These are phyloP conservation scores for Lordiphosa stackelbergi DNA, from an alignment of 1,140 invertebrate species.

Conservation along the genomic window DNA sequence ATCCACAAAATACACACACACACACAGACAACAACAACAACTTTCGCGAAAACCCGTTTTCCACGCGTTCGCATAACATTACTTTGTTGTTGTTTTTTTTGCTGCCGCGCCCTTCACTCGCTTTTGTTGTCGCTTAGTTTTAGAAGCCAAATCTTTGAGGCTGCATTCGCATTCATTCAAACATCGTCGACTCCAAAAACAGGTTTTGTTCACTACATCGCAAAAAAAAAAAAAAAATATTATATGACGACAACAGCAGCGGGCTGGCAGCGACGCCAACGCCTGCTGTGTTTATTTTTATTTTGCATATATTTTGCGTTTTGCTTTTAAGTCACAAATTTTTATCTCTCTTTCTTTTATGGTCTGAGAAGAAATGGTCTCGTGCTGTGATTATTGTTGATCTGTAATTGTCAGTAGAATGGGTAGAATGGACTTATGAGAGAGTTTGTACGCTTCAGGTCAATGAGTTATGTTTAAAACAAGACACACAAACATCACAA, in stretches of 20 bases:
- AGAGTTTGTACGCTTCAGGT: too few species aligned
- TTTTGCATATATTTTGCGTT: conserved; percentile 31
- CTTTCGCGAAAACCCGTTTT: conserved; percentile 74
- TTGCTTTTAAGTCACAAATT: conserved; percentile 21
- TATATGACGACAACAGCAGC: conserved; percentile 48
- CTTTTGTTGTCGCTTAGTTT: conserved; percentile 42
- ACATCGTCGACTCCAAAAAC: conserved; percentile 36
- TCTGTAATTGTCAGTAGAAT: too few species aligned
- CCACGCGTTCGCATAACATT: conserved; percentile 67
- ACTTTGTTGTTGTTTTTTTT: conserved; percentile 31
- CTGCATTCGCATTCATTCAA: conserved; percentile 45
- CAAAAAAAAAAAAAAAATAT: conserved; percentile 17
- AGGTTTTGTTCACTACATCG: conserved; percentile 31
- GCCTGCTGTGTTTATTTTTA: conserved; percentile 23
- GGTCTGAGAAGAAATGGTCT: too few species aligned
- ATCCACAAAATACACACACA: conserved; percentile 7
- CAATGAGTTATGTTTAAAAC: too few species aligned
- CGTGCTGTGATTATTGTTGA: too few species aligned
- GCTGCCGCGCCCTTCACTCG: conserved; percentile 48
- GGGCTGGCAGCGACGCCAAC: conserved; percentile 17
- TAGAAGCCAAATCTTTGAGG: conserved; percentile 58
- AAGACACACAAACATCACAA: too few species aligned
- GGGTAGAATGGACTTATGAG: too few species aligned
- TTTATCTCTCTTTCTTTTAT: too few species aligned
- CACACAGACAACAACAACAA: conserved; percentile 31